Conservation (phyloP, 2,888 invertebrate genomes). For the Fabriciana adippe region DNA sequence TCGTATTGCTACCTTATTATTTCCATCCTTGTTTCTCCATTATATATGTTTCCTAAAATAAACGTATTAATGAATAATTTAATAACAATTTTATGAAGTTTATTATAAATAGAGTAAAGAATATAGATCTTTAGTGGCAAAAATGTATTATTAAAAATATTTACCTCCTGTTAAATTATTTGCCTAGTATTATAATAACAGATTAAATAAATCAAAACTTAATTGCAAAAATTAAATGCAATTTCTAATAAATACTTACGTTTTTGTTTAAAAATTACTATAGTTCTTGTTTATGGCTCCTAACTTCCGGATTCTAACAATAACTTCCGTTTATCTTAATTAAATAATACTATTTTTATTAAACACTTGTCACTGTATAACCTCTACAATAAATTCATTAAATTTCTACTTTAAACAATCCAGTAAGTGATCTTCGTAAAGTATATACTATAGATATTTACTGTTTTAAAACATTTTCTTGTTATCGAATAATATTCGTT, state of each 20-base stretch:
- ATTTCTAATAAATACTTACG: no score
- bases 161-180: no score
- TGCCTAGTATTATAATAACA: no score
- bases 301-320: not conserved
- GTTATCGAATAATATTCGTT: constrained; percentile 1
- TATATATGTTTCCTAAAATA: not conserved
- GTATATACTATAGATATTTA: not conserved
- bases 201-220: no score
- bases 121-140: no score
- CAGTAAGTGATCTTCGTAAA: no score
- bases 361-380: constrained; percentile 17
- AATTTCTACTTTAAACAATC: not conserved
- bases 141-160: no score
- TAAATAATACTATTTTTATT: constrained; percentile 3
- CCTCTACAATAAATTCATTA: not conserved
- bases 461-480: not conserved
- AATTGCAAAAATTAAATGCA: no score
- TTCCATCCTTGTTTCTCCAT: constrained; percentile 8
- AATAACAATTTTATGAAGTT: not conserved
- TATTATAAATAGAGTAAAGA: no score
- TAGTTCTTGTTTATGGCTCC: not conserved
- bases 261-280: not conserved
- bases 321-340: not conserved
- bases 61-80: not conserved
- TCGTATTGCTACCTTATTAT: constrained; percentile 35